Conservation (phyloP, 2,888 invertebrate genomes). For the Nomada ruficornis region DNA sequence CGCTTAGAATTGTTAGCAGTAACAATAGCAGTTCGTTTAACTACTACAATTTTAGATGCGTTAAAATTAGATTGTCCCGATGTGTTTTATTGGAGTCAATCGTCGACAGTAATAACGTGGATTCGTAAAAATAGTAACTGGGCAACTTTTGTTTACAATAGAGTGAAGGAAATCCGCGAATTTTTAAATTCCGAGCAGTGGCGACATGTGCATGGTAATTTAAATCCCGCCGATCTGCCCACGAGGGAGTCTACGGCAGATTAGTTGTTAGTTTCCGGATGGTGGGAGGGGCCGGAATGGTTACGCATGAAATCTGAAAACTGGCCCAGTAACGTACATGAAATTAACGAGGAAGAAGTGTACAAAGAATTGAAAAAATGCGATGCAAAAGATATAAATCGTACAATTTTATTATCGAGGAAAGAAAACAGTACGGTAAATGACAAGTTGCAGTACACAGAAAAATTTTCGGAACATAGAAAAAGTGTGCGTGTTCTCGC, state of each 20-base stretch:
- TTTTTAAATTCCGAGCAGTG: slow-evolving; percentile 55
- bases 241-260: slow-evolving; percentile 73
- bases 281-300: slow-evolving; percentile 74
- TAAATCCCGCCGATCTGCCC: slow-evolving; percentile 77
- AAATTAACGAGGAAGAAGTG: neutral
- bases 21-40: slow-evolving; percentile 5
- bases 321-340: neutral
- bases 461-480: neutral
- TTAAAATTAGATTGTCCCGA: neutral
- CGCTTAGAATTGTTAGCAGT: slow-evolving; percentile 41
- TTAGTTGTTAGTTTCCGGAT: slow-evolving; percentile 70
- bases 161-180: slow-evolving; percentile 66
- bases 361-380: neutral
- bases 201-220: slow-evolving; percentile 73
- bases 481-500: neutral
- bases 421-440: neutral
- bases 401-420: neutral
- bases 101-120: slow-evolving; percentile 69
- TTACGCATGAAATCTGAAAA: neutral
- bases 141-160: slow-evolving; percentile 36
- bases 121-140: slow-evolving; percentile 58
- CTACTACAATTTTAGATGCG: neutral
- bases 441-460: neutral
- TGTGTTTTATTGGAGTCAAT: slow-evolving; percentile 59
- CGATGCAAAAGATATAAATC: neutral